phyloP scores from a whole-genome alignment of 2,888 invertebrate species.

The Operophtera brumata region DNA sequence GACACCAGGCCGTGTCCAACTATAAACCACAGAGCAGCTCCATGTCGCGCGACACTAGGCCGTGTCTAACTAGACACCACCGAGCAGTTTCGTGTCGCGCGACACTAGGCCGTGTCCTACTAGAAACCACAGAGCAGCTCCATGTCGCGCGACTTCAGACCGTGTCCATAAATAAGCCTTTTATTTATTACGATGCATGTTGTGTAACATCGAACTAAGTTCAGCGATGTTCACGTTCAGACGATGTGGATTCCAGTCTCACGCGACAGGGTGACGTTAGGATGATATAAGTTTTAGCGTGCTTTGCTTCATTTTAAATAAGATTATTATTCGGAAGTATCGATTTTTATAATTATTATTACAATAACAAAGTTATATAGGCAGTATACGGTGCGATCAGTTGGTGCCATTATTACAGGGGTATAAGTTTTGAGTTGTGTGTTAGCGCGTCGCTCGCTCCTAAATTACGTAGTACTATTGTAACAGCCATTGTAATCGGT shows the following conservation, averaged over 20 bases:
- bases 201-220: conserved; percentile 74
- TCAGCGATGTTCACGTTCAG: conserved; percentile 61
- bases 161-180: conserved; percentile 64
- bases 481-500: conserved; percentile 26
- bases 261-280: conserved; percentile 61
- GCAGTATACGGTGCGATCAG: conserved; percentile 81
- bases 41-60: conserved; percentile 45
- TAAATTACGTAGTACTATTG: conserved; percentile 41
- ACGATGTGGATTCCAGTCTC: conserved; percentile 68
- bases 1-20: conserved; percentile 51
- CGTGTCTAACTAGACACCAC: too few species aligned
- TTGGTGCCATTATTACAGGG: conserved; percentile 81
- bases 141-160: conserved; percentile 45
- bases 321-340: conserved; percentile 78
- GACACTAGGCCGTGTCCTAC: too few species aligned
- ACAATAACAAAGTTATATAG: conserved; percentile 79
- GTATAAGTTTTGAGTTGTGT: conserved; percentile 63
- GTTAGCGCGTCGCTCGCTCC: conserved; percentile 59
- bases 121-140: conserved; percentile 17
- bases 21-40: conserved; percentile 50
- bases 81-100: too few species aligned
- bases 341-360: conserved; percentile 73
- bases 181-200: conserved; percentile 74
- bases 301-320: conserved; percentile 79
- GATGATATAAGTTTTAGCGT: conserved; percentile 78